Conservation (phyloP, 2,113 vertebrate genomes). For the Raja brachyura region DNA sequence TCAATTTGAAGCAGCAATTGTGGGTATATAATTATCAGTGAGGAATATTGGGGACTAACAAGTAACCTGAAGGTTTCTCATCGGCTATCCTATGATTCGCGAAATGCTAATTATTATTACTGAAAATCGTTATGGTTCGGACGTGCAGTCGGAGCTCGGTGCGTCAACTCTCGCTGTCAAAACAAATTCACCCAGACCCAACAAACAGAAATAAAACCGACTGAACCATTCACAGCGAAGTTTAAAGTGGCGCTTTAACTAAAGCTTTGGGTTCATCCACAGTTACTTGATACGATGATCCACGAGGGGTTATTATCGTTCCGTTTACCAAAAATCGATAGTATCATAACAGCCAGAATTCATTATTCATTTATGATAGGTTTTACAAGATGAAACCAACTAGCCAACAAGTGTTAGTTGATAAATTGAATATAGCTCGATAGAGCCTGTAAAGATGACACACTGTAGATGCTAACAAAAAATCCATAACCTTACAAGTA, state of each 20-base stretch:
- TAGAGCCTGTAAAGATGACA: slow-evolving; percentile 14
- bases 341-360: slow-evolving; percentile 63
- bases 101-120: not conserved
- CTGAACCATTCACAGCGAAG: slow-evolving; percentile 2
- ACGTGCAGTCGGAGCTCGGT: not conserved
- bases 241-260: slow-evolving; percentile 31
- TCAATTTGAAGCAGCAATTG: not conserved
- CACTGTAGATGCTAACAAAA: not conserved
- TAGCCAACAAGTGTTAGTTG: slow-evolving; percentile 46
- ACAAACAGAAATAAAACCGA: slow-evolving; percentile 25
- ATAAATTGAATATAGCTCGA: slow-evolving; percentile 25
- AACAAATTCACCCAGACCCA: slow-evolving; percentile 7
- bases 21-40: not conserved
- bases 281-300: slow-evolving; percentile 37
- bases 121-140: not conserved
- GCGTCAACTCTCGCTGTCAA: not conserved
- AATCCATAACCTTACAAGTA: slow-evolving; percentile 29
- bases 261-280: slow-evolving; percentile 31
- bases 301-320: slow-evolving; percentile 49
- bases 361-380: slow-evolving; percentile 65
- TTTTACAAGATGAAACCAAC: slow-evolving; percentile 56
- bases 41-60: not conserved
- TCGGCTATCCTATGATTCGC: not conserved
- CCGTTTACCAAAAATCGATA: slow-evolving; percentile 59
- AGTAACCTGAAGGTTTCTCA: not conserved